Base-by-base conservation (phyloP, 2,797 vertebrate species). In the Lates japonicus region DNA sequence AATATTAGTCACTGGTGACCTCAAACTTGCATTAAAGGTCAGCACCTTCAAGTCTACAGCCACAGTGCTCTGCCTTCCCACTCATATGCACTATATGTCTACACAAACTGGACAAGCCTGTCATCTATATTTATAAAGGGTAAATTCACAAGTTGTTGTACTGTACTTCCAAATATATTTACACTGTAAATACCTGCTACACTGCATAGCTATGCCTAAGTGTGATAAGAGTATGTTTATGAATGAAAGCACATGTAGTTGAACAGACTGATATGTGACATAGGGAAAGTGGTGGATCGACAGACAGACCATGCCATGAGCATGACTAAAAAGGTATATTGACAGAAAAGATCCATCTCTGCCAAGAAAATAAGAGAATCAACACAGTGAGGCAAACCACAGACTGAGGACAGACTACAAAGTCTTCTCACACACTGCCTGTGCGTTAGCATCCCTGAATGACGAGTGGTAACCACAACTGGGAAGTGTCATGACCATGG, bases 211-310 rank as follows among this genome's bases (percentile, higher is more conserved):
- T 29, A 29, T 29, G 25, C 58, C 2, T 2, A 3, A 8, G 48
- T 57, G 48, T 65, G 29, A 70, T n/a, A 31, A 2, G 22, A 19
- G 33, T 7, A 8, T 35, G 19, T 73, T 76, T 70, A 54, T 41
- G 31, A 69, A 70, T 41, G 22, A 59, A 17, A 57, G 41, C 55
- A 22, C 41, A 63, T 44, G 57, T 12, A 39, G 41, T n/a, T 60
- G 12, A 44, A 52, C 14, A 68, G 35, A 76, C 1, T 59, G 42
- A 41, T 55, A 20, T 39, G 31, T 58, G 44, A 57, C 60, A 35
- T 29, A 20, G 48, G 37, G 17, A 63, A 63, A 44, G 59, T 20
- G 22, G 44, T 17, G 44, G 48, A 70, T 33, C 1, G n/a, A 42
- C 10, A n/a, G 35, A 60, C 1, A n/a, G 25, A 31, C 7, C 13